Base-by-base conservation (phyloP, 2,888 invertebrate genomes). In the Meiosimyza decipiens region DNA sequence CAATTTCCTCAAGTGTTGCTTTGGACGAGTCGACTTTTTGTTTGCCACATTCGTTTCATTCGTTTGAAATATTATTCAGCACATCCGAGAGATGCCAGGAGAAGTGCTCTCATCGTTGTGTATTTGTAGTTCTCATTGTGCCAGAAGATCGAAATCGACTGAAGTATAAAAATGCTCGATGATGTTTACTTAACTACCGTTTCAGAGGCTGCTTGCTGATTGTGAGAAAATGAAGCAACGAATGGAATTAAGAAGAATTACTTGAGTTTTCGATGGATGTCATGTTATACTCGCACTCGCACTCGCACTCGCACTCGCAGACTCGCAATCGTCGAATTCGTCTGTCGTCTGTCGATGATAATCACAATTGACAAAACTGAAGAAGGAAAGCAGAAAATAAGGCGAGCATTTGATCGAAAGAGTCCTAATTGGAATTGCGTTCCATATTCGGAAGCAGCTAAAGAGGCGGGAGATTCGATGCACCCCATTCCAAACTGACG, bases 111-210 rank as follows among this genome's bases (percentile, higher is more conserved):
- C 63, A 18, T 63, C 18, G 63, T 47, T 49, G 49, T 28, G 62
- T 33, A 40, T 62, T 16, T 62, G 40, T 62, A 62, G 47, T 62
- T 33, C 13, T 15, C 47, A 50, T 49, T 63, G 63, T 40, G 40
- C 49, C 18, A 63, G 63, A 63, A 47, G n/a, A 63, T 63, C 63
- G 18, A 47, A 63, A 40, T 63, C 63, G 47, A n/a, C 40, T 40
- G 33, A 67, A 67, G 67, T 67, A 57, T 51, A 54, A 60, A 69
- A 69, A 59, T 69, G 54, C 51, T 69, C 54, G 28, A 69, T 50
- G 60, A 69, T 69, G 69, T 69, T 59, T 69, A 50, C 33, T 57
- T 57, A 60, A 69, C 69, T 69, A 69, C 69, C 69, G 69, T 69
- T 59, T 69, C 49, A 22, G 57, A 67, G 67, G 67, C 55, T 60